These are phyloP conservation scores for Pasiphila rectangulata DNA, from an alignment of 2,888 invertebrate genomes.

Conservation along the genomic window DNA sequence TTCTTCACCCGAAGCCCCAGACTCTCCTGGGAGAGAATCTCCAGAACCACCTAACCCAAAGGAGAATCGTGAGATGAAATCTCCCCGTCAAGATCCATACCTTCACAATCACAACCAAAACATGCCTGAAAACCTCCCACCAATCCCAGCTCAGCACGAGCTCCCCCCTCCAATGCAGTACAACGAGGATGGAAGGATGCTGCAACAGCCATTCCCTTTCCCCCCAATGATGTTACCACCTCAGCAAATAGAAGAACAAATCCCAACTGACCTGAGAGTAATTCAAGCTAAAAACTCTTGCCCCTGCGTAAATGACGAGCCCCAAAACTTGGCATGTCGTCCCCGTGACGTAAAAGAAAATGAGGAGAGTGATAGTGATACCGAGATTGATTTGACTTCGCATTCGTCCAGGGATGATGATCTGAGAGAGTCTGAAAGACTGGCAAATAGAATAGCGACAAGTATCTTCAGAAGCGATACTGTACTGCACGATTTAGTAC, in stretches of 20 bases:
- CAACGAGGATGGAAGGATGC: slow-evolving; percentile 60
- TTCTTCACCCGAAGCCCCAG: slow-evolving; percentile 47
- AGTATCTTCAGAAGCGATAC: slow-evolving; percentile 72
- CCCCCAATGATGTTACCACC: slow-evolving; percentile 59
- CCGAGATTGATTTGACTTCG: slow-evolving; percentile 76
- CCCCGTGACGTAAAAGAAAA: slow-evolving; percentile 49
- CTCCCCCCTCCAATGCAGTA: slow-evolving; percentile 57
- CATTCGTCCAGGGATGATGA: slow-evolving; percentile 75
- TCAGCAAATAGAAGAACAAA: slow-evolving; percentile 60
- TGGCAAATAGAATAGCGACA: slow-evolving; percentile 69
- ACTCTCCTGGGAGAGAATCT: slow-evolving; percentile 56
- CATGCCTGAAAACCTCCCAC: slow-evolving; percentile 48
- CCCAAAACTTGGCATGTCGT: slow-evolving; percentile 67
- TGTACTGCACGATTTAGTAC: slow-evolving; percentile 69
- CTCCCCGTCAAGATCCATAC: slow-evolving; percentile 63
- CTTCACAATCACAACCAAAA: slow-evolving; percentile 53
- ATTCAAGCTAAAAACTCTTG: slow-evolving; percentile 59
- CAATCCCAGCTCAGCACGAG: slow-evolving; percentile 46
- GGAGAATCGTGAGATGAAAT: slow-evolving; percentile 61
- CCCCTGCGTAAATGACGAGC: slow-evolving; percentile 61
- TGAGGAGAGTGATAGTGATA: slow-evolving; percentile 71
- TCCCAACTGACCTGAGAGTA: slow-evolving; percentile 70
- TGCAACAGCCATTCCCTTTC: slow-evolving; percentile 62
- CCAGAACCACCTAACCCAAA: slow-evolving; percentile 55
- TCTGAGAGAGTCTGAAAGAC: slow-evolving; percentile 65